Conservation (phyloP, 1,140 invertebrate species). For the Periplaneta americana region DNA sequence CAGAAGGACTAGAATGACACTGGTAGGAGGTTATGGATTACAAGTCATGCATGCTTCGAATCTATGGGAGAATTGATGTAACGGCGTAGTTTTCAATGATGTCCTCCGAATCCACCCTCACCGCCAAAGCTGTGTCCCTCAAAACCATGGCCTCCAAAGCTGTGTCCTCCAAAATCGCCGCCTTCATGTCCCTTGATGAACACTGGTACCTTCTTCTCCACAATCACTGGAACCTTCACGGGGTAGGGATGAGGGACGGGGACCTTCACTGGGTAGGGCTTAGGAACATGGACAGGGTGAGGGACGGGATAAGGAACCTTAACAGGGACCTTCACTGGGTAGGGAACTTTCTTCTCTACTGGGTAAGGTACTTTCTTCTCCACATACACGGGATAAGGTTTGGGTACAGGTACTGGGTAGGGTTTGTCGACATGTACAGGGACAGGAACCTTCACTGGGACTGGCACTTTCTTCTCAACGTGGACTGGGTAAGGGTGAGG, state of each 20-base stretch:
- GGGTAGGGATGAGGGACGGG: not conserved
- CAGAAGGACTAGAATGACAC: too few species aligned
- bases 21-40: too few species aligned
- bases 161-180: not conserved
- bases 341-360: conserved; percentile 13
- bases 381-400: conserved; percentile 9
- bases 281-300: conserved; percentile 44
- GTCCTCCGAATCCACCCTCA: not conserved
- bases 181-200: not conserved
- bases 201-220: not conserved
- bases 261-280: not conserved
- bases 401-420: conserved; percentile 4
- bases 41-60: too few species aligned
- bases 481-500: not conserved
- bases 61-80: too few species aligned
- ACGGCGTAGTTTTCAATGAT: too few species aligned
- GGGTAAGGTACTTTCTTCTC: conserved; percentile 18
- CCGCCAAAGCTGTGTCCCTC: not conserved
- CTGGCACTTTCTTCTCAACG: not conserved
- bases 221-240: not conserved
- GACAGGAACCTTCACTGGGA: not conserved
- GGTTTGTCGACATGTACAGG: not conserved
- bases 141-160: not conserved
- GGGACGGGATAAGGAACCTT: conserved; percentile 74
- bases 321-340: conserved; percentile 46